Conservation (phyloP, 2,888 invertebrate species). For the Sabatieria punctata region DNA sequence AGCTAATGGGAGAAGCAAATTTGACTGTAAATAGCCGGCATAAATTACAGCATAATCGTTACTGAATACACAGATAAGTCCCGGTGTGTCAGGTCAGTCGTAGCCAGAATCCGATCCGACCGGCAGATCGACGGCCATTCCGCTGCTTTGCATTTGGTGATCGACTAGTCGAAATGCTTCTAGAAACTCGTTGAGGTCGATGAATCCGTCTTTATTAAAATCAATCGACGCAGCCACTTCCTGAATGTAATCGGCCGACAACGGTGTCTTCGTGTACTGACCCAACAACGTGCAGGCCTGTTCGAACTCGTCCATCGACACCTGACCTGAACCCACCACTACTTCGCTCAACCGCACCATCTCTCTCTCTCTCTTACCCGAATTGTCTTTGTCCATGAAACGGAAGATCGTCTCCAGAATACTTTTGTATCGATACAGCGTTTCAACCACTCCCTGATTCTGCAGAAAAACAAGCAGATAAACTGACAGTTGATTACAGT, state of each 20-base stretch:
- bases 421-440: conserved; percentile 70
- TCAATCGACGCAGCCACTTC: conserved; percentile 79
- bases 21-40: no score
- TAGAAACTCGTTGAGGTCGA: conserved; percentile 80
- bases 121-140: no score
- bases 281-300: conserved; percentile 68
- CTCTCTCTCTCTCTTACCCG: conserved; percentile 43
- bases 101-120: no score
- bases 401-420: conserved; percentile 78
- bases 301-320: conserved; percentile 77
- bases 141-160: no score
- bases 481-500: no score
- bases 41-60: no score
- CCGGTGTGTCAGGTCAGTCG: no score
- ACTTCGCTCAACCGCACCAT: no score
- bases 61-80: no score
- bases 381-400: conserved; percentile 80
- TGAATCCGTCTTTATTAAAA: conserved; percentile 57
- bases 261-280: conserved; percentile 59
- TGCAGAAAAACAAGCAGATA: conserved; percentile 42
- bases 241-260: conserved; percentile 51
- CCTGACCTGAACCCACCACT: conserved; percentile 65
- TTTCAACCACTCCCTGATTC: conserved; percentile 62
- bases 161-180: conserved; percentile 78
- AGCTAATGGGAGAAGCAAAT: no score